Evolutionary conservation across 2,113 vertebrate genomes (phyloP), one percentile per base, ranked within the genome.

Genomic region (Dolichallabes microphthalmus): DNA sequence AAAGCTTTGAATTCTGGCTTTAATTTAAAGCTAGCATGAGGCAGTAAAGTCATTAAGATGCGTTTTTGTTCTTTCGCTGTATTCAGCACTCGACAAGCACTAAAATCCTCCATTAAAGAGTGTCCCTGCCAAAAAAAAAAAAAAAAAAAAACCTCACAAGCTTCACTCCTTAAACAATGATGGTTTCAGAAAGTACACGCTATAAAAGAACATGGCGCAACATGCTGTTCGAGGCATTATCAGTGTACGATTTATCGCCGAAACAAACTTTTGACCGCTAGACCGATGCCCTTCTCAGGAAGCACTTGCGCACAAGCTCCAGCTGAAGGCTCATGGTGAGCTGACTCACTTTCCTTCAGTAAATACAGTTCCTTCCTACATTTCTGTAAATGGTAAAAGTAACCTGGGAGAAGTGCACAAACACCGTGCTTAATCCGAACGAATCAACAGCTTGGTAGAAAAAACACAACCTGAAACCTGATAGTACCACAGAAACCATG

Each of bases 311-410:
- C 68, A 71, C 12, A 32, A 71, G 30, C 66, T 39, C 66, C 66
- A 20, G 30, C 66, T 39, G 17, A 35, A 69, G 35, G 66, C 30
- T 68, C 2, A 1, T 7, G 30, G 14, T 68, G 66, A 68, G 68
- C 68, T 71, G 68, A 71, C 68, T 71, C 14, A 73, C 79, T 75
- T 75, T 68, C 63, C 71, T 13, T 50, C 39, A 74, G 22, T 74
- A 52, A 74, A 74, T 74, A 55, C 19, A 30, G 52, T 30, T 55
- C 52, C 52, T 77, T 55, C n/a, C 50, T 27, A 27, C 74, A 77
- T 53, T 30, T 30, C n/a, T 53, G 22, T 74, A n/a, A 74, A 74
- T 50, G 22, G 71, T 22, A 74, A 45, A 45, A 74, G 7, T 2
- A 30, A 53, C 14, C 39, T 2, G 50, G 14, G 5, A 55, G n/a